Evolutionary conservation across 2,888 invertebrate species (phyloP), one percentile per base, ranked within the genome.

Genomic region (Sarcophaga variegata): DNA sequence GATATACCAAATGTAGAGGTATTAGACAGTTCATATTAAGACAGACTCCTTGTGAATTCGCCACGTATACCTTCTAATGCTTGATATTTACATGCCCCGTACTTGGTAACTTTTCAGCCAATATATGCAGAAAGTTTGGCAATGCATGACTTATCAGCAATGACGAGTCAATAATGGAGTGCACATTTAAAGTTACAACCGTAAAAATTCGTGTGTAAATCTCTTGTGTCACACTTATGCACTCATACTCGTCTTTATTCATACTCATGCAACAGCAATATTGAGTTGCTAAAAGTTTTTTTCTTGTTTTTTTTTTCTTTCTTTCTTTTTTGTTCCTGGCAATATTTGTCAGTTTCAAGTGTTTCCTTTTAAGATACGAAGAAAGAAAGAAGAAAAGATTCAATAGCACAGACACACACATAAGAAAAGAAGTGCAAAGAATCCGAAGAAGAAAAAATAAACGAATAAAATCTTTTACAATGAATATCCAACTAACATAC

Each of bases 181-280:
- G 14, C 64, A 54, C 54, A 49, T 71, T 45, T 70, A 64, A 64
- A n/a, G 59, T 59, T 59, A 64, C 62, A 71, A 22, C 37, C 49
- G 17, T 3, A 20, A 64, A 62, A 71, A 37, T 64, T 6, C 45
- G 14, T 54, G 4, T 54, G 14, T 5, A 54, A 54, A 54, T 14
- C 54, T 14, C 54, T 54, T 54, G 54, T 54, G 14, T 14, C 17
- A 54, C 54, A 14, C 12, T 54, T 12, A 54, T 14, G 4, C 2
- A 4, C 14, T 3, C 54, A 54, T 17, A 0, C 54, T 17, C 54
- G 54, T 54, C 17, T 17, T 14, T 17, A 54, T 54, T 54, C 54
- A 54, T 4, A 0, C 54, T 54, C 17, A 14, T 14, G 1, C 54
- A 54, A 14, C 3, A 4, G 4, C 20, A 20, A 37, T 54, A 54